Evolutionary conservation across 2,797 vertebrate genomes (phyloP), one percentile per base, ranked within the genome.

Genomic region (Typhlichthys eigenmanni): DNA sequence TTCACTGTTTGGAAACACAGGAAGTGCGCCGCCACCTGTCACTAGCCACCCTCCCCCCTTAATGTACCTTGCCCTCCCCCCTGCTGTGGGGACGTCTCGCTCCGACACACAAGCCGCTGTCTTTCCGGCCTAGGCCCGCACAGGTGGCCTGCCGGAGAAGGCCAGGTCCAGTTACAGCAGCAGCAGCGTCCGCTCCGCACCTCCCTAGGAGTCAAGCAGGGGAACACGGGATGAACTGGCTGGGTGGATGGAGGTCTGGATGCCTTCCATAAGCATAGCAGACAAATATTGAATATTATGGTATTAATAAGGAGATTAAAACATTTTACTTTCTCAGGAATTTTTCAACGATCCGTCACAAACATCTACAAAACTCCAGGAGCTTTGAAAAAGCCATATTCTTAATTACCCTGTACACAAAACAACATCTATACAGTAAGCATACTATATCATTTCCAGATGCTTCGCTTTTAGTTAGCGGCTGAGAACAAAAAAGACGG

Each of bases 41-140:
- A 64, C 50, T 62, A 38, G 69, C 64, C 62, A 84, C 58, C 55
- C 60, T 59, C 46, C 16, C 46, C 46, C 52, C 52, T 5, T 75
- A 72, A 85, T 74, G 74, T 70, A 87, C 80, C 83, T 82, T 29
- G 24, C 64, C 55, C 32, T 64, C 84, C 85, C 85, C 79, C 89
- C 88, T 60, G 80, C 75, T 58, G 87, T 85, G 87, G 48, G 80
- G 79, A 86, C 63, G 81, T 91, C 90, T 89, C 82, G 75, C 81
- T 81, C 74, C 76, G 78, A 89, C 85, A 93, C 90, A 91, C 88
- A 89, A 84, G 81, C 77, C 73, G 81, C 79, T 91, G 91, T 91
- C 90, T 86, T 87, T 87, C 75, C 84, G 80, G 66, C 74, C 73
- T 75, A 45, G 57, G 77, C 76, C 68, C 87, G 83, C 91, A 92